These are phyloP conservation scores for Penaeus monodon DNA, from an alignment of 2,888 invertebrate species.

Conservation along the genomic window DNA sequence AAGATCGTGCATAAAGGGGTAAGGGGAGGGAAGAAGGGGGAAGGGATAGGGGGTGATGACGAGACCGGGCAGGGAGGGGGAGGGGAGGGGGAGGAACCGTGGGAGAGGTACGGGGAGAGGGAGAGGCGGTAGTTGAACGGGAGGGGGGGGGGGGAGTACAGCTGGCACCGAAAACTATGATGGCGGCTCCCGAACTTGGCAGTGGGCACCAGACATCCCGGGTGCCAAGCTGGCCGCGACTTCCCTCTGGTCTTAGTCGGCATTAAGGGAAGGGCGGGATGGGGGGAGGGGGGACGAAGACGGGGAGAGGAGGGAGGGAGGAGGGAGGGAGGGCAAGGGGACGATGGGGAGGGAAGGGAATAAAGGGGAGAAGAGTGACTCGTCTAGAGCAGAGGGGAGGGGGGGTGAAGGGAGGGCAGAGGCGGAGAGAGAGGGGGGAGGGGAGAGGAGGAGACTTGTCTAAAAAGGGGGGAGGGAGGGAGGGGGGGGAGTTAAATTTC, in stretches of 20 bases:
- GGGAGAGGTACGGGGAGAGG: background rate
- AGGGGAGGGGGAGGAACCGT: background rate
- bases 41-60: background rate
- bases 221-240: slow-evolving; percentile 25
- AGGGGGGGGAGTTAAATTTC: slow-evolving; percentile 3
- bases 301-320: background rate
- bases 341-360: too few relatives aligned
- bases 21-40: background rate
- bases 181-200: slow-evolving; percentile 19
- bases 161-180: slow-evolving; percentile 29
- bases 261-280: too few relatives aligned
- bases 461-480: background rate
- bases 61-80: background rate
- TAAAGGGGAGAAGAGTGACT: too few relatives aligned
- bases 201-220: slow-evolving; percentile 19
- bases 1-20: background rate
- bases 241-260: background rate
- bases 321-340: background rate
- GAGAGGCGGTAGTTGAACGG: background rate
- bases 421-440: background rate
- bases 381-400: too few relatives aligned
- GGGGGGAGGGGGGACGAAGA: too few relatives aligned
- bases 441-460: background rate
- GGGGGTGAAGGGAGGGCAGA: too few relatives aligned
- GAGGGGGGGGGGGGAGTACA: background rate